Evolutionary conservation across 2,888 invertebrate species (phyloP).

Genomic region (Tenthredo mesomela): DNA sequence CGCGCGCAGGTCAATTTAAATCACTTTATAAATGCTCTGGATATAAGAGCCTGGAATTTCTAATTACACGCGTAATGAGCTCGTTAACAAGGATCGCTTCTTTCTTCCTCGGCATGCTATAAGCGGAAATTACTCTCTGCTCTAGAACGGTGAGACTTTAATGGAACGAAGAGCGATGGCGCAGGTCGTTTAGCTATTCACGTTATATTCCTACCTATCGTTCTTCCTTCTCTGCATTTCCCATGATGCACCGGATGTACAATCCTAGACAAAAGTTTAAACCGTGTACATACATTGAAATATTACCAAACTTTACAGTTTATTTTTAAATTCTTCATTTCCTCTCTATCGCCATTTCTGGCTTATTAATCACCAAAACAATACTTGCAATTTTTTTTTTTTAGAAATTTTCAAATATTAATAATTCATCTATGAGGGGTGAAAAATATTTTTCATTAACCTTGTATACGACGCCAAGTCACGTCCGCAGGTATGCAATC

Average conservation of each 20-base stretch:
- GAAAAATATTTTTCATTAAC: background rate
- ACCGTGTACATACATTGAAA: background rate
- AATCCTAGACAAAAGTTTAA: constrained; percentile 39
- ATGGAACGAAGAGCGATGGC: constrained; percentile 48
- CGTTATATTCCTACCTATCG: constrained; percentile 25
- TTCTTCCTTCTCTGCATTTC: constrained; percentile 46
- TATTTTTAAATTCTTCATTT: background rate
- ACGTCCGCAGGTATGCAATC: background rate
- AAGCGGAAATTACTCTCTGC: constrained; percentile 43
- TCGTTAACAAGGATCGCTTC: constrained; percentile 58
- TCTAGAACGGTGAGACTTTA: constrained; percentile 39
- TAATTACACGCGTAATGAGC: constrained; percentile 61
- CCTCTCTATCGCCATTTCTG: background rate
- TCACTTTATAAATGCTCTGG: constrained; percentile 45
- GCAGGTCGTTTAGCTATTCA: constrained; percentile 41
- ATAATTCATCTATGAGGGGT: background rate
- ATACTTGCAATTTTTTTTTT: no score
- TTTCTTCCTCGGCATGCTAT: constrained; percentile 34
- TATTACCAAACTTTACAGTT: background rate
- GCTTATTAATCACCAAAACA: background rate
- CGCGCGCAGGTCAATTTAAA: constrained; percentile 40
- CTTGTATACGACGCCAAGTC: background rate
- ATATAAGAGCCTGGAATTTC: constrained; percentile 53
- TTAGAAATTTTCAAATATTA: background rate
- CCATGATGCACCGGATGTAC: constrained; percentile 51